These are phyloP conservation scores for Apodemus speciosus DNA, from an alignment of 2,113 vertebrate species.

Conservation along the genomic window DNA sequence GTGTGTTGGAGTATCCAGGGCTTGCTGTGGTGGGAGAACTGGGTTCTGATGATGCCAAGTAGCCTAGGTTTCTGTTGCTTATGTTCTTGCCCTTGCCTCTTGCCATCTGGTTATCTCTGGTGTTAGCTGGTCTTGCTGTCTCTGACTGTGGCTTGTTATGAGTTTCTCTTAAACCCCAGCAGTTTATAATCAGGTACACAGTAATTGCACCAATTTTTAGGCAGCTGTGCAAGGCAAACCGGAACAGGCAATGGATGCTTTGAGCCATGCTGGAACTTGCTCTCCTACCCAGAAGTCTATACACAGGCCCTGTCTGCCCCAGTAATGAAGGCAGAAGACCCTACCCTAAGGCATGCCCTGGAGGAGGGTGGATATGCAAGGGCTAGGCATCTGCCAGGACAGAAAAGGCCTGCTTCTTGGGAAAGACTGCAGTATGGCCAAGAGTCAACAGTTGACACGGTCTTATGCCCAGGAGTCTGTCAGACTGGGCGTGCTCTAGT, in stretches of 20 bases:
- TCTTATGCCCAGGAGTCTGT: no score
- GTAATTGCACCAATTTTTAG: background rate
- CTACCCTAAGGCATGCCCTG: background rate
- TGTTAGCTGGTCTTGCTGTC: no score
- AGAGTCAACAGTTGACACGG: no score
- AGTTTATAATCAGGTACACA: constrained; percentile 13
- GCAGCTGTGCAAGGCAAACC: fast-evolving
- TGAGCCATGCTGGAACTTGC: background rate
- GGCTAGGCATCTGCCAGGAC: background rate
- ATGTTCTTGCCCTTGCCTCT: no score
- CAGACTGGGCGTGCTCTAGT: background rate
- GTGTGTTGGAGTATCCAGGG: no score
- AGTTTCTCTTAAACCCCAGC: background rate
- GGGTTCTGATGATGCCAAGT: no score
- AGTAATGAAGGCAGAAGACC: background rate
- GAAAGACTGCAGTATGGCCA: background rate
- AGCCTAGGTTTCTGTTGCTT: no score
- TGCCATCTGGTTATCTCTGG: no score
- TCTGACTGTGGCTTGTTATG: no score
- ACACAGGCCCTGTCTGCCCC: no score
- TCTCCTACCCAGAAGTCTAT: fast-evolving
- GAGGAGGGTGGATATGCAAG: background rate
- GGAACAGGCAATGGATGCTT: background rate
- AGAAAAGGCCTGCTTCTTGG: background rate
- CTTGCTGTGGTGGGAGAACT: no score